phyloP scores from a whole-genome alignment of 2,888 invertebrate genomes.

The Trissoscelio sp. region DNA sequence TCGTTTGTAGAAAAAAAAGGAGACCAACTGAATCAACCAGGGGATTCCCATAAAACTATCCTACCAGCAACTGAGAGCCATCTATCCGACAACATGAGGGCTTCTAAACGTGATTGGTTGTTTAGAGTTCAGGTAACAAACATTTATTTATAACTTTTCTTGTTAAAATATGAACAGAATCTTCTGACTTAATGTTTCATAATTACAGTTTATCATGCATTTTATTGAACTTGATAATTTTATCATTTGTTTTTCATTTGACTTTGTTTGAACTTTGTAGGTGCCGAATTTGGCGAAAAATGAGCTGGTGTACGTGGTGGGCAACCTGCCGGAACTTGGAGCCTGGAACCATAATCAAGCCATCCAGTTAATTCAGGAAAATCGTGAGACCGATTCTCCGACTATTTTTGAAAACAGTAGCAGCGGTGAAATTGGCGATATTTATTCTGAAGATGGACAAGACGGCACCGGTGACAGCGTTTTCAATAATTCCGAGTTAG shows the following conservation, averaged over 20 bases:
- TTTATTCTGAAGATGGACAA: constrained; percentile 73
- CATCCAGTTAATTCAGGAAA: constrained; percentile 79
- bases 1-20: constrained; percentile 76
- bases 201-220: too few relatives aligned
- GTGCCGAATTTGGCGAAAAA: constrained; percentile 80
- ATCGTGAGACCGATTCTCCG: constrained; percentile 74
- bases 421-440: constrained; percentile 73
- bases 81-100: constrained; percentile 77
- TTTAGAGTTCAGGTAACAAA: constrained; percentile 82
- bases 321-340: constrained; percentile 81
- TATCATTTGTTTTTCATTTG: background rate
- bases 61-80: constrained; percentile 69
- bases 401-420: constrained; percentile 75
- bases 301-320: constrained; percentile 81
- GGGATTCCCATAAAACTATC: constrained; percentile 67
- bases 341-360: constrained; percentile 83
- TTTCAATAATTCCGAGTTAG: constrained; percentile 76
- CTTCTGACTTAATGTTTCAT: too few relatives aligned
- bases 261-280: constrained; percentile 60
- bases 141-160: constrained; percentile 2
- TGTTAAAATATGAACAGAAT: constrained; percentile 20
- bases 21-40: constrained; percentile 68
- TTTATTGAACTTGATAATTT: too few relatives aligned
- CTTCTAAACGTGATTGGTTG: constrained; percentile 81
- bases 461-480: constrained; percentile 73